A percentile compares a stretch with the other conserved stretches of the same genome.
phyloP scores from a whole-genome alignment of 1,140 invertebrate species.

The Eurosta solidaginis region DNA sequence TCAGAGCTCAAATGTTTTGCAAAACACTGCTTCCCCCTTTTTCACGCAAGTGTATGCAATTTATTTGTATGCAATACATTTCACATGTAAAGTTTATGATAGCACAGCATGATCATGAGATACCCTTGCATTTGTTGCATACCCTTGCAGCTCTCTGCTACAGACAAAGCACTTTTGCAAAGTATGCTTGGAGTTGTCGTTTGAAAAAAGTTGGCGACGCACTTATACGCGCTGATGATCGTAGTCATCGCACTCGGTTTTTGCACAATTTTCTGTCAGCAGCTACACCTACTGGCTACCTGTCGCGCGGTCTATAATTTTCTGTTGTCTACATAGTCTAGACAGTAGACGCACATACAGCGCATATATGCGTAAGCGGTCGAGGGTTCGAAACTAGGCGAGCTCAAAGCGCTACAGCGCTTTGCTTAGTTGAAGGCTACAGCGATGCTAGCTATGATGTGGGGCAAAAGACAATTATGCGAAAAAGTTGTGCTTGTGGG shows the following conservation, averaged over 20 bases:
- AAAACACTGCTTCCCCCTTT: too few species aligned
- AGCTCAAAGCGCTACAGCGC: too few species aligned
- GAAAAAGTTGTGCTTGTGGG: not conserved
- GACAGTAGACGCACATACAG: not conserved
- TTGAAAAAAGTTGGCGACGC: slow-evolving; percentile 17
- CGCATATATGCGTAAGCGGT: not conserved
- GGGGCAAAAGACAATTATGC: not conserved
- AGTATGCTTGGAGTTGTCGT: too few species aligned
- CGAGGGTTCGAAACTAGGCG: too few species aligned
- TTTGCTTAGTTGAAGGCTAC: not conserved
- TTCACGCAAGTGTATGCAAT: too few species aligned
- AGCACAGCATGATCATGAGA: too few species aligned
- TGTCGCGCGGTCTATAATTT: slow-evolving; percentile 5
- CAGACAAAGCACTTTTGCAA: too few species aligned
- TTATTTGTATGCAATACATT: too few species aligned
- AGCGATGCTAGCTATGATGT: not conserved
- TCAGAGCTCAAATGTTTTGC: too few species aligned
- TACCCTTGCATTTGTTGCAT: too few species aligned
- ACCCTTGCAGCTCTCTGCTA: too few species aligned
- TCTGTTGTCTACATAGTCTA: not conserved
- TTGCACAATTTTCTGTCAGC: not conserved
- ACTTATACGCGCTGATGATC: not conserved
- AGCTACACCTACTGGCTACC: not conserved
- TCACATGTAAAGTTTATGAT: too few species aligned
- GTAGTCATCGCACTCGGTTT: not conserved